These are phyloP conservation scores for Sipha maydis DNA, from an alignment of 2,888 invertebrate genomes.

Conservation along the genomic window DNA sequence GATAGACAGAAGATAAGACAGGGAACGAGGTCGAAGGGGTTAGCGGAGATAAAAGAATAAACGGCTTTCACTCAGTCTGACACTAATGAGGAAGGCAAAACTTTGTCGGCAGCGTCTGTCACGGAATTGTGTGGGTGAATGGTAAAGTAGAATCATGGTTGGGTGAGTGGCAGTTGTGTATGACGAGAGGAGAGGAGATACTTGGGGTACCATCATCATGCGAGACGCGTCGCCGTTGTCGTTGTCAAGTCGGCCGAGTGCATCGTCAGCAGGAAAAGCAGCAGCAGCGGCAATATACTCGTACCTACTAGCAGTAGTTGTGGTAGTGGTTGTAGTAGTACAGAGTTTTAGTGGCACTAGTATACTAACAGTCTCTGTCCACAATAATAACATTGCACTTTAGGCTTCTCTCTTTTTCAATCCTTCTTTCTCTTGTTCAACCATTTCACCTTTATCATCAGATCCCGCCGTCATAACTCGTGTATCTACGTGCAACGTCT, in stretches of 20 bases:
- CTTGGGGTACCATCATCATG: constrained; percentile 25
- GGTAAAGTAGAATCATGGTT: background rate
- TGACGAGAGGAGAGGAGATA: background rate
- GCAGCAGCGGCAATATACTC: background rate
- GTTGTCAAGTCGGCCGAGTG: constrained; percentile 55
- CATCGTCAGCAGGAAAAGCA: constrained; percentile 47
- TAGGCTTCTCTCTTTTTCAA: constrained; percentile 20
- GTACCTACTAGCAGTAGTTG: background rate
- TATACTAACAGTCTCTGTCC: background rate
- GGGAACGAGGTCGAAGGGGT: constrained; percentile 1
- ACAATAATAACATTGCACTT: constrained; percentile 44
- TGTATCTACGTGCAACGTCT: constrained; percentile 19
- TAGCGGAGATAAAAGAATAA: constrained; percentile 51
- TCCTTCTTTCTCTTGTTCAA: constrained; percentile 7
- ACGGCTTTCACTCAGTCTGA: constrained; percentile 42
- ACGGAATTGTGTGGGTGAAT: constrained; percentile 23
- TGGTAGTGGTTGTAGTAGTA: background rate
- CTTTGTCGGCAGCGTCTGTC: constrained; percentile 42
- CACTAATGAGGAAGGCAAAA: constrained; percentile 59
- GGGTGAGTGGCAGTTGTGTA: background rate
- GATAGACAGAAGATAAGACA: background rate
- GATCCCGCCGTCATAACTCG: constrained; percentile 49
- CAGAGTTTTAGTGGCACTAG: background rate
- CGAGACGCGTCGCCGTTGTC: constrained; percentile 24
- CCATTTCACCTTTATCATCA: constrained; percentile 45